These are phyloP conservation scores for Molorchus minor DNA, from an alignment of 2,888 invertebrate species.

Conservation along the genomic window DNA sequence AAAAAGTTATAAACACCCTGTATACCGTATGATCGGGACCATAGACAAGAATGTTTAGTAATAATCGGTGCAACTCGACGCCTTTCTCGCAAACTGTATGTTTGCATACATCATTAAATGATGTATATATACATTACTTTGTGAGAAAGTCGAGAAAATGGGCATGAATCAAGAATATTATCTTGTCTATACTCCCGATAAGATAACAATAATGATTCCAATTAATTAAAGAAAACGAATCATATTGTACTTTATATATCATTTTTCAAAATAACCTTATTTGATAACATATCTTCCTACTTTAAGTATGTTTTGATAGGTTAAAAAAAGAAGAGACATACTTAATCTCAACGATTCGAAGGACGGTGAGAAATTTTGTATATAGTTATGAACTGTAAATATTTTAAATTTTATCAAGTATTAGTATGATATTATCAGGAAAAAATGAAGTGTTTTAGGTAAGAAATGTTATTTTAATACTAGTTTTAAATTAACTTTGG, in stretches of 20 bases:
- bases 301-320: conserved; percentile 11
- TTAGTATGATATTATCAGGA: conserved; percentile 15
- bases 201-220: not conserved
- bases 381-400: conserved; percentile 13
- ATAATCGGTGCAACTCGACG: too few species aligned
- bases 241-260: conserved; percentile 3
- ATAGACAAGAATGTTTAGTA: too few species aligned
- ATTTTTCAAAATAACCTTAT: conserved; percentile 14
- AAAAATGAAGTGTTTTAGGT: conserved; percentile 2
- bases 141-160: too few species aligned
- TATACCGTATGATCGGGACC: too few species aligned
- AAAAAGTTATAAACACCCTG: too few species aligned
- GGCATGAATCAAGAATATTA: too few species aligned
- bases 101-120: not conserved
- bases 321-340: conserved; percentile 18
- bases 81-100: not conserved
- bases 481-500: not conserved
- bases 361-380: not conserved
- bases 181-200: too few species aligned
- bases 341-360: conserved; percentile 10
- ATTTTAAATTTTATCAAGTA: conserved; percentile 7
- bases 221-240: conserved; percentile 1
- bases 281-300: conserved; percentile 19
- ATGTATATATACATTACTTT: not conserved
- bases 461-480: not conserved